phyloP scores from a whole-genome alignment of 2,113 vertebrate genomes.

The Hiodon tergisus region DNA sequence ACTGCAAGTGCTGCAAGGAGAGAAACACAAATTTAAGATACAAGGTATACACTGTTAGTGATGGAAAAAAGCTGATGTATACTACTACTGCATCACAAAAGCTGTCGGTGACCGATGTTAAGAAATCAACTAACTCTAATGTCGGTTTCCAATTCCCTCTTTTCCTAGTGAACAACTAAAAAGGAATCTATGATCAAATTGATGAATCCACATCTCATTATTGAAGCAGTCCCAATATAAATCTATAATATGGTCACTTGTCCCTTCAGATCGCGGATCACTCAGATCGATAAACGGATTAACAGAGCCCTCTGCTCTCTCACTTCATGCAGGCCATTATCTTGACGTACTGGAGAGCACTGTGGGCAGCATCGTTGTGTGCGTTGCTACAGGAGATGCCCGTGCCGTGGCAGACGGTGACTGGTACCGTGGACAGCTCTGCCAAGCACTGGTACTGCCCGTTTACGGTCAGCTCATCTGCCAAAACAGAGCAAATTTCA shows the following conservation, averaged over 20 bases:
- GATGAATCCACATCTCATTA: too few species aligned
- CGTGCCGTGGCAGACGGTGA: conserved; percentile 72
- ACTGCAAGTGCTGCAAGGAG: too few species aligned
- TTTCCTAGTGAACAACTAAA: too few species aligned
- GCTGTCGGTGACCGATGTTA: too few species aligned
- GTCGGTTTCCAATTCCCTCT: too few species aligned
- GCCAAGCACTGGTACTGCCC: conserved; percentile 75
- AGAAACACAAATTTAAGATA: too few species aligned
- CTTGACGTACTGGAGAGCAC: conserved; percentile 74
- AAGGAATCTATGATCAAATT: too few species aligned
- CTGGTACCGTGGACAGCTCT: conserved; percentile 69
- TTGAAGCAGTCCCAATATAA: too few species aligned
- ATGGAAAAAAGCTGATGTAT: too few species aligned
- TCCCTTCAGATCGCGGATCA: not conserved
- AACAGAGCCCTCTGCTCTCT: not conserved
- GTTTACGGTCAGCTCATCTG: conserved; percentile 74
- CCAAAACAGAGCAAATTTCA: conserved; percentile 26
- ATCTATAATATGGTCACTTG: not conserved
- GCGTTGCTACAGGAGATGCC: conserved; percentile 71
- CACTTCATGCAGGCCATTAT: conserved; percentile 59
- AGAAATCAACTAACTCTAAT: too few species aligned
- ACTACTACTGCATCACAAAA: too few species aligned
- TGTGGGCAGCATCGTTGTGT: conserved; percentile 73
- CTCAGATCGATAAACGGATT: not conserved
- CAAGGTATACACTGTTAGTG: too few species aligned